Evolutionary conservation across 2,888 invertebrate species (phyloP), one percentile per base, ranked within the genome.

Genomic region (Plagiodera versicolora): DNA sequence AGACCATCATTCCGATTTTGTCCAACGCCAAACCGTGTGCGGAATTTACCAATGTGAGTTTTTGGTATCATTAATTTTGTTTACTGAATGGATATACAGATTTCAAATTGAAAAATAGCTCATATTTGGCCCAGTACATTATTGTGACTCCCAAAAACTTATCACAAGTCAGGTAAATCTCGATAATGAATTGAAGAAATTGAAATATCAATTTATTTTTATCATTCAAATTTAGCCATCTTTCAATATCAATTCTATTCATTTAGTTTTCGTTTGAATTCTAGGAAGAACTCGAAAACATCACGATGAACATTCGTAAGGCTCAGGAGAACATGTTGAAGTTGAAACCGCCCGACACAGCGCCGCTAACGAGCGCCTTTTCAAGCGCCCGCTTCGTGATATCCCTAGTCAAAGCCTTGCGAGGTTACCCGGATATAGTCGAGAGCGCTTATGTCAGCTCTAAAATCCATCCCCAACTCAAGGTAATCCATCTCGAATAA

Each of bases 1-100:
- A 85, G 63, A 92, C 92, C 1, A 87, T 89, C 65, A 84, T 94
- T 18, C 94, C 94, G 0, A 80, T 94, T 16, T 83, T 92, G 59
- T 92, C 92, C 1, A 88, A 89, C 73, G 83, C 86, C 3, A 84
- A 81, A 59, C 92, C 80, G 1, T 75, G 75, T 64, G 64, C 70
- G 10, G 76, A 77, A 53, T 78, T 78, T 59, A 75, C 72, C 11
- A 70, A 72, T 59, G 76, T 77, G 72, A 68, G 64, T 66, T n/a
- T n/a, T n/a, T n/a, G n/a, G n/a, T n/a, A n/a, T n/a, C n/a, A n/a
- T n/a, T n/a, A n/a, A n/a, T n/a, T n/a, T n/a, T n/a, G n/a, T n/a
- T n/a, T n/a, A n/a, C n/a, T n/a, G n/a, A n/a, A n/a, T n/a, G n/a
- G n/a, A n/a, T n/a, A n/a, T n/a, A n/a, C n/a, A n/a, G n/a, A n/a